Percentiles rank a stretch among this genome's conserved stretches.
These are phyloP conservation scores for Semnornis frantzii DNA, from an alignment of 2,113 vertebrate species.

Conservation along the genomic window DNA sequence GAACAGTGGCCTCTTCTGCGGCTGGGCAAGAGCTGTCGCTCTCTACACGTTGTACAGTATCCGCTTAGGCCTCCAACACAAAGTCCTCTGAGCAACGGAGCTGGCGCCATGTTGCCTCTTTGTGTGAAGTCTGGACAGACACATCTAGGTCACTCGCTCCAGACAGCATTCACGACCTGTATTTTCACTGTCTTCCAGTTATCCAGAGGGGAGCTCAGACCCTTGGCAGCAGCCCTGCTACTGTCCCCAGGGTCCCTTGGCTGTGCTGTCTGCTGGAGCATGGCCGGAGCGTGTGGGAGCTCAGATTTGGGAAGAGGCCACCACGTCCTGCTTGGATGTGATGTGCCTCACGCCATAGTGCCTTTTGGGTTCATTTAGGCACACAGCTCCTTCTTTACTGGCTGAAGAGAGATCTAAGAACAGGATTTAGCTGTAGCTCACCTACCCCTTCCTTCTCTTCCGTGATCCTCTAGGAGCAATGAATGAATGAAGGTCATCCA, in stretches of 20 bases:
- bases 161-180: constrained; percentile 39
- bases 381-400: neutral
- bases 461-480: neutral
- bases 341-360: neutral
- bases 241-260: neutral
- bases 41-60: neutral
- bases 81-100: neutral
- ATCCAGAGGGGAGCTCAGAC: neutral
- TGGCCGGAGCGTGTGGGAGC: constrained; percentile 8
- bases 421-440: neutral
- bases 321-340: neutral
- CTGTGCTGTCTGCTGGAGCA: neutral
- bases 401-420: constrained; percentile 8
- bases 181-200: neutral
- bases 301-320: constrained; percentile 50
- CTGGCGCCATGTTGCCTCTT: neutral
- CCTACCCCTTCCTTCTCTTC: neutral
- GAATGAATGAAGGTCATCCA: neutral
- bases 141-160: constrained; percentile 34
- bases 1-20: constrained; percentile 5
- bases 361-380: constrained; percentile 24
- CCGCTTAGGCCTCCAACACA: neutral
- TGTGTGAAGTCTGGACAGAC: constrained; percentile 35
- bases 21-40: constrained; percentile 1
- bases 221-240: constrained; percentile 6